Conservation (phyloP, 2,113 vertebrate species). For the Hystrix cristata region DNA sequence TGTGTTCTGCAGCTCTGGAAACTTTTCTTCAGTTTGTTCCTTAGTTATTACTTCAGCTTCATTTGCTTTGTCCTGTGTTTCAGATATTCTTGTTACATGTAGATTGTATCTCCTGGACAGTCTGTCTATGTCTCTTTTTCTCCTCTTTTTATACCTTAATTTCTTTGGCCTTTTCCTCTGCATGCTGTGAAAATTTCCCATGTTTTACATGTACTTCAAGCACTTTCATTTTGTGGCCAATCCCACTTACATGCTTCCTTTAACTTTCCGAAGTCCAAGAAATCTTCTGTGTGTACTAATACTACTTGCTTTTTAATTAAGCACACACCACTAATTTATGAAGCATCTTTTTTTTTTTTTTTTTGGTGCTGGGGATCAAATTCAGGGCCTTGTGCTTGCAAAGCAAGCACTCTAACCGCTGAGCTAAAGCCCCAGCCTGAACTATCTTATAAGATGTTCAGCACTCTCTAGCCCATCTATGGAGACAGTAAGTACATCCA, state of each 20-base stretch:
- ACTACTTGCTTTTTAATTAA: neutral
- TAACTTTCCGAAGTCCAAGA: neutral
- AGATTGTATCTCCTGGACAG: neutral
- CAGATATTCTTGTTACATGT: neutral
- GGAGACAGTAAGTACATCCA: neutral
- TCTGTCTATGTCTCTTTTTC: neutral
- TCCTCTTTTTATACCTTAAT: neutral
- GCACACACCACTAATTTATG: neutral
- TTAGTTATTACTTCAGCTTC: neutral
- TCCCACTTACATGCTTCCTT: neutral
- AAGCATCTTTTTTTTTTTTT: too few species aligned
- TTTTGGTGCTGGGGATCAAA: too few species aligned
- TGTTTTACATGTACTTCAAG: neutral
- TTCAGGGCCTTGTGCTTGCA: too few species aligned
- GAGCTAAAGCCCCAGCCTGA: neutral
- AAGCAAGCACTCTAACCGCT: too few species aligned
- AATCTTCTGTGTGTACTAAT: neutral
- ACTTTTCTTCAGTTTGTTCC: neutral
- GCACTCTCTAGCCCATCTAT: neutral
- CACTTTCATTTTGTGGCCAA: neutral
- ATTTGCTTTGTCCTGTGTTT: neutral
- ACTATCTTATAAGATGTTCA: neutral
- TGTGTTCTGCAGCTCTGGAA: neutral
- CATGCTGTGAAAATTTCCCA: neutral
- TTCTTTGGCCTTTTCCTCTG: neutral